A percentile compares a stretch with the other conserved stretches of the same genome.
Evolutionary conservation across 1,140 invertebrate genomes (phyloP).

Genomic region (Colletes gigas): DNA sequence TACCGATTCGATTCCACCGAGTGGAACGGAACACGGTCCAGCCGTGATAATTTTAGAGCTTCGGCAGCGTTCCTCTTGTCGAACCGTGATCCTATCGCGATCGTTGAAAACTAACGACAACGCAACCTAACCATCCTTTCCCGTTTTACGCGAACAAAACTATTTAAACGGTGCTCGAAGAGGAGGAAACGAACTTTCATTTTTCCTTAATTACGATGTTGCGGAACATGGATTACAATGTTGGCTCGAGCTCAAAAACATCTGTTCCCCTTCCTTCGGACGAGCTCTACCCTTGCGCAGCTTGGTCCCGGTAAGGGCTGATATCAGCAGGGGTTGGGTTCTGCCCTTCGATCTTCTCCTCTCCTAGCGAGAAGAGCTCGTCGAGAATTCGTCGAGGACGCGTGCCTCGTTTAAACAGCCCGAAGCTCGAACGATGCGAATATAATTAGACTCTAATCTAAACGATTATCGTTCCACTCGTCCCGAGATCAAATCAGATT

Average conservation of each 20-base stretch:
- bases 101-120: too few relatives aligned
- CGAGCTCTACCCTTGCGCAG: constrained; percentile 67
- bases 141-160: too few relatives aligned
- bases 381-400: constrained; percentile 48
- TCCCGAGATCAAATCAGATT: not conserved
- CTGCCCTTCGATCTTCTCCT: constrained; percentile 70
- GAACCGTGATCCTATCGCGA: not conserved
- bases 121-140: too few relatives aligned
- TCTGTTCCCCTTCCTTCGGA: constrained; percentile 77
- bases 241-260: constrained; percentile 80
- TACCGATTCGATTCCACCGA: not conserved
- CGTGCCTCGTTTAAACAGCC: constrained; percentile 71
- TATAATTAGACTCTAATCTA: constrained; percentile 73
- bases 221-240: constrained; percentile 81
- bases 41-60: not conserved
- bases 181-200: constrained; percentile 64
- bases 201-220: constrained; percentile 81
- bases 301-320: constrained; percentile 67
- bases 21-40: not conserved
- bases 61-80: not conserved
- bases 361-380: constrained; percentile 62
- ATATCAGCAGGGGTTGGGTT: constrained; percentile 73
- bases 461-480: not conserved
- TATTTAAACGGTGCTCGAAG: not conserved
- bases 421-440: constrained; percentile 70